Percentiles rank a stretch among this genome's conserved stretches.
phyloP scores from a whole-genome alignment of 1,140 invertebrate genomes.

The Camponotus vicinus region DNA sequence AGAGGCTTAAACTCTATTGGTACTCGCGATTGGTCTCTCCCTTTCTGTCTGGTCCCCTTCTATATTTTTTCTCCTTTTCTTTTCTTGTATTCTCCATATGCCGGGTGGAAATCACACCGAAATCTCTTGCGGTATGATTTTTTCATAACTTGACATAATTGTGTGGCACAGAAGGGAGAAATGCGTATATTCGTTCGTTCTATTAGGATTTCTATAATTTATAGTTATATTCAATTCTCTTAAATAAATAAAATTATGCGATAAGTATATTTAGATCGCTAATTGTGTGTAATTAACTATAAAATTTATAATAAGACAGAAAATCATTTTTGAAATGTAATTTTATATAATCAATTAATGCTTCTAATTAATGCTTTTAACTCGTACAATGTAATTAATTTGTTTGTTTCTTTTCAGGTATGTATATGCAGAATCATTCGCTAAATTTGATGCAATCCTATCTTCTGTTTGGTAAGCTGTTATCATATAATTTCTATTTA shows the following conservation, averaged over 20 bases:
- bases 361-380: too few relatives aligned
- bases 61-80: not conserved
- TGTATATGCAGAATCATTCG: not conserved
- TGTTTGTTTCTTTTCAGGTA: conserved; percentile 30
- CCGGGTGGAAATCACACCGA: not conserved
- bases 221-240: not conserved
- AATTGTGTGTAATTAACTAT: not conserved
- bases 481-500: not conserved
- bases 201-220: not conserved
- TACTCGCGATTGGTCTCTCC: conserved; percentile 7
- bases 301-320: not conserved
- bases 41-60: not conserved
- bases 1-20: conserved; percentile 54
- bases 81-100: not conserved
- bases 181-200: not conserved
- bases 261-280: not conserved
- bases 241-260: not conserved
- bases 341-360: not conserved
- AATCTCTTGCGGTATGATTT: not conserved
- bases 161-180: not conserved
- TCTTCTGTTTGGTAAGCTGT: conserved; percentile 25
- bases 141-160: conserved; percentile 2
- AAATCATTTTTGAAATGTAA: not conserved
- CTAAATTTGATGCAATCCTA: not conserved
- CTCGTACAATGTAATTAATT: not conserved